Evolutionary conservation across 2,113 vertebrate species (phyloP), one percentile per base, ranked within the genome.

Genomic region (Marcusenius ussheri): DNA sequence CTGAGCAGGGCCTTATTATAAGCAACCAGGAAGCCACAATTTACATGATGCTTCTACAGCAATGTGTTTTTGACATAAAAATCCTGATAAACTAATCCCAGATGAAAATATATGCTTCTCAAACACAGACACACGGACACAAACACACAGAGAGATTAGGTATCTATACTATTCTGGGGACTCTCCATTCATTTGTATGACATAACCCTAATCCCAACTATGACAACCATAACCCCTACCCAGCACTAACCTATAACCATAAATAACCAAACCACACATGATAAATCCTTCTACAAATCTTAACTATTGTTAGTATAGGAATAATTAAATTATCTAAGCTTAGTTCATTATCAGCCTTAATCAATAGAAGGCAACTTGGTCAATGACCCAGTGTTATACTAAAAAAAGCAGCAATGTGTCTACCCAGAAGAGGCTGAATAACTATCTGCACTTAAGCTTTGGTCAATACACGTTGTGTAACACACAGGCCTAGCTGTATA

Each of bases 1-100:
- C 70, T 88, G 91, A 91, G 88, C 31, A 90, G 90, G 90, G 91
- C 83, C 51, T 51, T 90, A 92, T 92, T 91, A 90, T 89, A 90
- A 58, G 13, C 39, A 70, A 66, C 42, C 50, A 86, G 51, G 74
- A 89, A 83, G 51, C 77, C 19, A 15, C 11, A 51, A 42, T 17
- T 84, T 42, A 46, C 35, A 89, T 19, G 47, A 24, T 9, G 31
- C 6, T 27, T 74, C 58, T 42, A 27, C 39, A 31, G 56, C 53
- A 42, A 45, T 13, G 21, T 62, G 31, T 53, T 42, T 88, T 42
- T 31, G 24, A 42, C 87, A 17, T 21, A 88, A 58, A 27, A 31
- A 46, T 56, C 39, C 42, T 83, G 58, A 9, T 66, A 66, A 66
- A 10, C 24, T 66, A 66, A 66, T 66, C 21, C n/a, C 58, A 39